These are phyloP conservation scores for Cynopterus sphinx DNA, from an alignment of 2,797 vertebrate genomes.

Conservation along the genomic window DNA sequence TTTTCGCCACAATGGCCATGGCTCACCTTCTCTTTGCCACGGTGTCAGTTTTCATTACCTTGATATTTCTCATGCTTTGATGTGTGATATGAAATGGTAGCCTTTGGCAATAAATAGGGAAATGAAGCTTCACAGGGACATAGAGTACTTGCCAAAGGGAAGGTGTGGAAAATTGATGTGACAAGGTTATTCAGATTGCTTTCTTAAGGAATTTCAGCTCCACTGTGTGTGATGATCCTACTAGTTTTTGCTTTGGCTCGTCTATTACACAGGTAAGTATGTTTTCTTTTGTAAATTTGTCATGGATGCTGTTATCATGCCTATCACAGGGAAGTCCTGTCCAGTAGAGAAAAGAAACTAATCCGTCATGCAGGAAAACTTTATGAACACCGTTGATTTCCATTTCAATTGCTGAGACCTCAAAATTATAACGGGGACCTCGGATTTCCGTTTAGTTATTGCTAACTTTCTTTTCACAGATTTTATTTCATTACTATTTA, in stretches of 20 bases:
- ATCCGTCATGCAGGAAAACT: not conserved
- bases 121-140: constrained; percentile 68
- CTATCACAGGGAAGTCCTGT: not conserved
- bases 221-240: not conserved
- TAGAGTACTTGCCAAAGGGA: constrained; percentile 47
- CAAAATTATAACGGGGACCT: not conserved
- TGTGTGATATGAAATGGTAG: constrained; percentile 72
- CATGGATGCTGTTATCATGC: not conserved
- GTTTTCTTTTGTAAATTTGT: not conserved
- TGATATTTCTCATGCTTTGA: constrained; percentile 72
- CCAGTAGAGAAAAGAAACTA: not conserved
- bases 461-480: not conserved
- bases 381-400: not conserved
- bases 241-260: not conserved
- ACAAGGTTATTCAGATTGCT: constrained; percentile 71
- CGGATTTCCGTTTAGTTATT: not conserved
- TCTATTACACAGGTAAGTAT: not conserved
- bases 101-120: constrained; percentile 67
- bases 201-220: constrained; percentile 59
- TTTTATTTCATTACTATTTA: constrained; percentile 41
- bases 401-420: not conserved
- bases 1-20: not conserved
- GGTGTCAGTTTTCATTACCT: constrained; percentile 72
- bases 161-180: constrained; percentile 73
- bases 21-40: constrained; percentile 52